Percentiles rank a stretch among this genome's conserved stretches.
phyloP scores from a whole-genome alignment of 2,888 invertebrate genomes.

The Drosophila stalkeri region DNA sequence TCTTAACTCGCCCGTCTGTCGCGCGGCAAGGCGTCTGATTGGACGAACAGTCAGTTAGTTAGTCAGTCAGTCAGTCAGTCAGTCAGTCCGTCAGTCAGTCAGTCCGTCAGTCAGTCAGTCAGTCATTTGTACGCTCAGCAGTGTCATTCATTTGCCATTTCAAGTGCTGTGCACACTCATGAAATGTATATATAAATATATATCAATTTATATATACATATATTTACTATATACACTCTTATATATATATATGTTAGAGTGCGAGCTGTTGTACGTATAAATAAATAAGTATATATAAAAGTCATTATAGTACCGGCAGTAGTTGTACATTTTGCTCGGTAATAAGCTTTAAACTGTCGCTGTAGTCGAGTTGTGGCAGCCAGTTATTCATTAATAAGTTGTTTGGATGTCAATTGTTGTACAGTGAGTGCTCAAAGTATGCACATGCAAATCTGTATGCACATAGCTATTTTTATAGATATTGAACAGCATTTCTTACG shows the following conservation, averaged over 20 bases:
- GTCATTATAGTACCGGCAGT: slow-evolving; percentile 68
- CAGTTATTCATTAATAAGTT: slow-evolving; percentile 77
- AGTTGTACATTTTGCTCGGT: slow-evolving; percentile 42
- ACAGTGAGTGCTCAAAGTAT: slow-evolving; percentile 51
- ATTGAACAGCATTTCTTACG: slow-evolving; percentile 33
- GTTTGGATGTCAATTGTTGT: slow-evolving; percentile 71
- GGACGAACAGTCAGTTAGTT: slow-evolving; percentile 4
- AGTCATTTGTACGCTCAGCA: slow-evolving; percentile 70
- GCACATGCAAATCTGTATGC: slow-evolving; percentile 19
- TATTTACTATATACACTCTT: neutral
- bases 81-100: slow-evolving; percentile 27
- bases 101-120: slow-evolving; percentile 43
- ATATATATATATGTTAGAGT: slow-evolving; percentile 8
- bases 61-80: slow-evolving; percentile 22
- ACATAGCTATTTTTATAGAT: slow-evolving; percentile 18
- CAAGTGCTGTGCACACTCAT: slow-evolving; percentile 73
- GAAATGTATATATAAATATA: slow-evolving; percentile 28
- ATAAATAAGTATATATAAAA: slow-evolving; percentile 23
- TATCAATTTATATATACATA: slow-evolving; percentile 1
- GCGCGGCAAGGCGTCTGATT: slow-evolving; percentile 3
- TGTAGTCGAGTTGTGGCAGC: slow-evolving; percentile 45
- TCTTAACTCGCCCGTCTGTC: slow-evolving; percentile 68
- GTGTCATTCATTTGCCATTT: slow-evolving; percentile 79
- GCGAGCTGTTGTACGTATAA: slow-evolving; percentile 20
- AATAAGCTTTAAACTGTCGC: slow-evolving; percentile 74